phyloP scores from a whole-genome alignment of 1,140 invertebrate genomes.

The Ceratosolen fusciceps region DNA sequence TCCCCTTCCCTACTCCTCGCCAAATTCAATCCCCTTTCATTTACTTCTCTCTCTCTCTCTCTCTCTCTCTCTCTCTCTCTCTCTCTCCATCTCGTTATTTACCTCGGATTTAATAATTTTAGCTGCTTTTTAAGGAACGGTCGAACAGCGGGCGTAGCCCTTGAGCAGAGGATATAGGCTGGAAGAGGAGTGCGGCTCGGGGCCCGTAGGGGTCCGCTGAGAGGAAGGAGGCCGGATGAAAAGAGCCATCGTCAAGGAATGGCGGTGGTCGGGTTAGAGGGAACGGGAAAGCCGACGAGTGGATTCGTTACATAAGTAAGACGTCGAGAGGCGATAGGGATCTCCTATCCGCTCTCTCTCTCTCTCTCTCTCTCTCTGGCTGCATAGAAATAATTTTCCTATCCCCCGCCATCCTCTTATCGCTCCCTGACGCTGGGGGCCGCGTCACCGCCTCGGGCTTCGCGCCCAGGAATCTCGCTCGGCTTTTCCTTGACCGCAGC shows the following conservation, averaged over 20 bases:
- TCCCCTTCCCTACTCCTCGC: neutral
- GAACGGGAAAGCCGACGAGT: no score
- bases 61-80: neutral
- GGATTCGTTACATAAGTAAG: slow-evolving; percentile 20
- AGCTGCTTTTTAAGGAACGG: no score
- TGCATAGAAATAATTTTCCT: slow-evolving; percentile 34
- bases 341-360: no score
- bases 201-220: no score
- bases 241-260: no score
- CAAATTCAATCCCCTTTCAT: neutral
- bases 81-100: neutral
- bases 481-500: neutral
- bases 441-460: slow-evolving; percentile 15
- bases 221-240: no score
- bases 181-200: no score
- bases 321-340: slow-evolving; percentile 30
- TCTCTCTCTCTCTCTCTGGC: neutral
- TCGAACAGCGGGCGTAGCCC: no score
- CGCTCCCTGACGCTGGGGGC: neutral
- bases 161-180: no score
- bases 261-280: no score
- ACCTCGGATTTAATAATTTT: no score
- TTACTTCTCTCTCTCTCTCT: neutral
- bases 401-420: neutral
- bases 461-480: neutral